Percentiles rank a stretch among this genome's conserved stretches.
Conservation (phyloP, 2,797 vertebrate species). For the Capromys pilorides region DNA sequence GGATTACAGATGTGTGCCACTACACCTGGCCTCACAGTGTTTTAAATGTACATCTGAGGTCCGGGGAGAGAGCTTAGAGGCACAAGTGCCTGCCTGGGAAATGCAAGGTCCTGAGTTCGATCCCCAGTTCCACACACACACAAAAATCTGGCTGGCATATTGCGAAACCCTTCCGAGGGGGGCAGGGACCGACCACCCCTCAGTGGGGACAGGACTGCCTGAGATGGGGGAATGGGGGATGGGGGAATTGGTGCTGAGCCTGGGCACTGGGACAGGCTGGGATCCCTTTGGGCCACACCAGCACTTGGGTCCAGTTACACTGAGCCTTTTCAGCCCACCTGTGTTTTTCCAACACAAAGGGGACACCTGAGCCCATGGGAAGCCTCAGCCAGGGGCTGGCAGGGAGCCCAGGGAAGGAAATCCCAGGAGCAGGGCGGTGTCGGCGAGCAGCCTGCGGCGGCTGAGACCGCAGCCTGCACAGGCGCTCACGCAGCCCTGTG, state of each 20-base stretch:
- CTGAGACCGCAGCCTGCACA: neutral
- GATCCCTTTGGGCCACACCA: neutral
- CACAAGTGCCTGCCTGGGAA: no score
- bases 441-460: fast-evolving
- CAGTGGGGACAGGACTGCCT: neutral
- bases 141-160: neutral
- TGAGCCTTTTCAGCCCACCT: neutral
- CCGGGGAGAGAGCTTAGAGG: no score
- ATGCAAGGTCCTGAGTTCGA: no score
- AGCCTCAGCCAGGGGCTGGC: slow-evolving; percentile 21
- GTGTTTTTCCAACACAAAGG: slow-evolving; percentile 69
- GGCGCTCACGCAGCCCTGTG: fast-evolving
- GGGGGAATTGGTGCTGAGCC: neutral
- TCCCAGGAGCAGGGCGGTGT: neutral
- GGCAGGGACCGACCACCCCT: neutral
- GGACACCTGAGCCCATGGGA: slow-evolving; percentile 58
- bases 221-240: neutral
- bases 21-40: neutral
- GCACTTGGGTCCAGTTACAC: slow-evolving; percentile 6
- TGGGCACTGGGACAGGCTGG: neutral
- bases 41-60: neutral
- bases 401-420: slow-evolving; percentile 37
- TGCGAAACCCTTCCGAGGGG: neutral
- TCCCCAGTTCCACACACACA: no score
- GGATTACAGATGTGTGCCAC: neutral